Percentiles rank a stretch among this genome's conserved stretches.
Conservation (phyloP, 2,113 vertebrate genomes). For the Hemibagrus wyckioides region DNA sequence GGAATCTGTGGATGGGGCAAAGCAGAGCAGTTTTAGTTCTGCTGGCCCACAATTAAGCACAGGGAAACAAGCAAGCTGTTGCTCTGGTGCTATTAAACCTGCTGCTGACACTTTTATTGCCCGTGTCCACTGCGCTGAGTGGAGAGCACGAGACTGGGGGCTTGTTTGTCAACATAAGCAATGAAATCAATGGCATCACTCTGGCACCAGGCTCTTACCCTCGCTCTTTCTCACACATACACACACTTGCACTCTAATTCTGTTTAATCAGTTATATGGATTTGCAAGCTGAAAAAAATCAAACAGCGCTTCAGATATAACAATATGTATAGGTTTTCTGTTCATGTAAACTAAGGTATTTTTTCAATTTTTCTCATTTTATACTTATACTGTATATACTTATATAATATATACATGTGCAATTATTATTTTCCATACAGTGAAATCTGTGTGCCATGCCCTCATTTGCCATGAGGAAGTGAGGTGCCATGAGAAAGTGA, state of each 20-base stretch:
- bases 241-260: background rate
- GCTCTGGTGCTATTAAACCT: slow-evolving; percentile 52
- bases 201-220: slow-evolving; percentile 1
- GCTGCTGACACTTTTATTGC: slow-evolving; percentile 51
- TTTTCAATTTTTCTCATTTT: background rate
- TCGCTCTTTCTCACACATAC: background rate
- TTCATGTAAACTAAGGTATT: background rate
- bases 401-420: background rate
- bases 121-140: slow-evolving; percentile 24
- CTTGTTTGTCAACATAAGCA: slow-evolving; percentile 40
- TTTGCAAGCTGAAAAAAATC: background rate
- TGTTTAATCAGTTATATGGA: slow-evolving; percentile 19
- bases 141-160: slow-evolving; percentile 35
- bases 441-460: background rate
- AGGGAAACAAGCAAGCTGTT: slow-evolving; percentile 54
- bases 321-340: background rate
- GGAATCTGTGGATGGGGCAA: slow-evolving; percentile 60
- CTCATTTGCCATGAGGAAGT: slow-evolving; percentile 7
- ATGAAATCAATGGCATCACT: slow-evolving; percentile 21
- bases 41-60: slow-evolving; percentile 59
- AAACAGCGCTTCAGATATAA: background rate
- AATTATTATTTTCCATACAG: background rate
- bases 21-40: slow-evolving; percentile 53
- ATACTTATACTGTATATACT: no score
- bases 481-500: background rate